A percentile compares a stretch with the other conserved stretches of the same genome.
Evolutionary conservation across 1,140 invertebrate species (phyloP).

Genomic region (Apis laboriosa): DNA sequence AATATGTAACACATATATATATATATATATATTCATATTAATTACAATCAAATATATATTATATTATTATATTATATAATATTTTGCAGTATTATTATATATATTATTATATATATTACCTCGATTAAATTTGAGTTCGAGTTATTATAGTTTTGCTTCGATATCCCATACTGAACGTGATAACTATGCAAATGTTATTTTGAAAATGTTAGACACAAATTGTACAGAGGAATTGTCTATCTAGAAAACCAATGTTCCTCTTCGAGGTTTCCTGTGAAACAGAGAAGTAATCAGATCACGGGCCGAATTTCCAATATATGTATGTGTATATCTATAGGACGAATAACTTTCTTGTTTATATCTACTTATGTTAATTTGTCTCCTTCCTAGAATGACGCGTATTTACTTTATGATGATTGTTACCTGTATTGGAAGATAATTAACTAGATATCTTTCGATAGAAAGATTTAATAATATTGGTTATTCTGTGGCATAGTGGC

Average conservation of each 20-base stretch:
- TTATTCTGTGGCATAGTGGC: not conserved
- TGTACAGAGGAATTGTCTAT: not conserved
- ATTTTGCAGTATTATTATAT: not conserved
- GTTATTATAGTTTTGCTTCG: not conserved
- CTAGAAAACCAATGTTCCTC: not conserved
- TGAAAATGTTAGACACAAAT: not conserved
- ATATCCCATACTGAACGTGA: not conserved
- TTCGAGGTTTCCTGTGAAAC: not conserved
- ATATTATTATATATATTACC: not conserved
- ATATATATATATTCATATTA: too few species aligned
- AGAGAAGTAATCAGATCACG: not conserved
- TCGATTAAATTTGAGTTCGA: not conserved
- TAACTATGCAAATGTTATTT: constrained; percentile 13
- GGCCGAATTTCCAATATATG: constrained; percentile 10
- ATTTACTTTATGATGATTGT: not conserved
- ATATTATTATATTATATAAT: not conserved
- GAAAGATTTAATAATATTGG: constrained; percentile 11
- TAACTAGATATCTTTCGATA: not conserved
- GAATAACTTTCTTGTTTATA: constrained; percentile 3
- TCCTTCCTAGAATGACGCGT: not conserved
- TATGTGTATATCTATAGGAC: too few species aligned
- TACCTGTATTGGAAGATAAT: constrained; percentile 7
- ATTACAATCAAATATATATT: too few species aligned
- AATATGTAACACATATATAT: too few species aligned
- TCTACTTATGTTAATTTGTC: constrained; percentile 17